phyloP scores from a whole-genome alignment of 2,888 invertebrate species.

The Parapristionchus giblindavisi region DNA sequence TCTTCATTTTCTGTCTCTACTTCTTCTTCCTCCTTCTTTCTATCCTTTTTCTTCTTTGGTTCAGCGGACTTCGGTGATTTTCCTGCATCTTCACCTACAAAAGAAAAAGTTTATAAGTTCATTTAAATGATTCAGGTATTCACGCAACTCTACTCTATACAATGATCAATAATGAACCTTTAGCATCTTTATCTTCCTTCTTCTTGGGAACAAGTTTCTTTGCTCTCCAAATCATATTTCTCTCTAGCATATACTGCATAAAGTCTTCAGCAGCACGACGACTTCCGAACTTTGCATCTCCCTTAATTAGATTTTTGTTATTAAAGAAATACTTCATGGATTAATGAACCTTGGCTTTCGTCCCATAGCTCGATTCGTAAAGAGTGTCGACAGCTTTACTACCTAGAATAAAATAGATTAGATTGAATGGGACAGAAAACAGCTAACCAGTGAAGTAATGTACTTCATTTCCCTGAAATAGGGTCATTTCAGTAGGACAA shows the following conservation, averaged over 20 bases:
- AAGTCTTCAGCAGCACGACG: slow-evolving; percentile 16
- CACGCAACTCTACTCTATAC: background rate
- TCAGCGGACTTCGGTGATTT: slow-evolving; percentile 71
- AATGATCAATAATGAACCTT: background rate
- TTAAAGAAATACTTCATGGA: no score
- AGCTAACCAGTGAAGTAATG: slow-evolving; percentile 89
- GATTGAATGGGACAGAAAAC: background rate
- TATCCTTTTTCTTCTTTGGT: slow-evolving; percentile 75
- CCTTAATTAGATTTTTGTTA: no score
- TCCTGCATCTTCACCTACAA: slow-evolving; percentile 13
- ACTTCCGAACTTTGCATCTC: background rate
- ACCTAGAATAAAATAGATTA: slow-evolving; percentile 65
- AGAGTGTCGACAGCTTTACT: slow-evolving; percentile 89
- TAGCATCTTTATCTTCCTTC: slow-evolving; percentile 51
- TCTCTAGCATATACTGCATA: slow-evolving; percentile 48
- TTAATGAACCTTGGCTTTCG: slow-evolving; percentile 75
- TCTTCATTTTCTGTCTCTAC: slow-evolving; percentile 56
- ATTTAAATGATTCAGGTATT: no score
- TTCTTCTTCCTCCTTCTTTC: slow-evolving; percentile 72
- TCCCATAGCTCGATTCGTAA: slow-evolving; percentile 88
- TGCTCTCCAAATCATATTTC: slow-evolving; percentile 65
- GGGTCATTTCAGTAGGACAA: slow-evolving; percentile 91
- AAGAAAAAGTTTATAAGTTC: background rate
- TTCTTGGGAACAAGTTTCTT: slow-evolving; percentile 66
- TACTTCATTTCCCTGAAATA: slow-evolving; percentile 93